Conservation (phyloP, 2,888 invertebrate species). For the Andrena hattorfiana region DNA sequence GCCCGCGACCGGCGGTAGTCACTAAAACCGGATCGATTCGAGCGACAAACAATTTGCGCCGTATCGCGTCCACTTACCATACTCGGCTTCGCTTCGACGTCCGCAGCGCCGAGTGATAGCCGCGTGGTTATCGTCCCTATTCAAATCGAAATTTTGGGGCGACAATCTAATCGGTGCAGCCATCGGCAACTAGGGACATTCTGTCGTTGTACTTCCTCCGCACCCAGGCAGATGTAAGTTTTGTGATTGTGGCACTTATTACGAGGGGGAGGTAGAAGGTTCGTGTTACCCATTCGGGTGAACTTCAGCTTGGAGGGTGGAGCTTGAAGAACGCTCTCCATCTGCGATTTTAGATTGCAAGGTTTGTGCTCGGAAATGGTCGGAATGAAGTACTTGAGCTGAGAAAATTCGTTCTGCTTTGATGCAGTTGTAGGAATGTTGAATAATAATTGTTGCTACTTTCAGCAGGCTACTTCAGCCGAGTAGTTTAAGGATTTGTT, state of each 20-base stretch:
- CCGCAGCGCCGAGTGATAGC: not conserved
- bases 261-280: too few species aligned
- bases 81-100: conserved; percentile 30
- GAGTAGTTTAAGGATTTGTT: conserved; percentile 42
- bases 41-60: conserved; percentile 33
- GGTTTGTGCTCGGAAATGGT: not conserved
- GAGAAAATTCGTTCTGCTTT: not conserved
- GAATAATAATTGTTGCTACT: not conserved
- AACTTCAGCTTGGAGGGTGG: too few species aligned
- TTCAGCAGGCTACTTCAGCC: not conserved
- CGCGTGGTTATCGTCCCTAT: conserved; percentile 16
- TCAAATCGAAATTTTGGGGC: conserved; percentile 10
- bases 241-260: not conserved
- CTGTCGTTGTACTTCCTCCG: not conserved
- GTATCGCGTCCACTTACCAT: conserved; percentile 13
- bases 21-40: conserved; percentile 48
- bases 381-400: not conserved
- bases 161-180: conserved; percentile 20
- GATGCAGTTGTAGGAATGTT: not conserved
- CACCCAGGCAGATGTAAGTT: not conserved
- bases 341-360: too few species aligned
- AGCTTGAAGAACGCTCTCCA: too few species aligned
- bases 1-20: conserved; percentile 18
- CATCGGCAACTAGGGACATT: not conserved
- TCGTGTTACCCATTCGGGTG: too few species aligned